A percentile compares a stretch with the other conserved stretches of the same genome.
These are phyloP conservation scores for Phaethon lepturus DNA, from an alignment of 2,113 vertebrate species.

Conservation along the genomic window DNA sequence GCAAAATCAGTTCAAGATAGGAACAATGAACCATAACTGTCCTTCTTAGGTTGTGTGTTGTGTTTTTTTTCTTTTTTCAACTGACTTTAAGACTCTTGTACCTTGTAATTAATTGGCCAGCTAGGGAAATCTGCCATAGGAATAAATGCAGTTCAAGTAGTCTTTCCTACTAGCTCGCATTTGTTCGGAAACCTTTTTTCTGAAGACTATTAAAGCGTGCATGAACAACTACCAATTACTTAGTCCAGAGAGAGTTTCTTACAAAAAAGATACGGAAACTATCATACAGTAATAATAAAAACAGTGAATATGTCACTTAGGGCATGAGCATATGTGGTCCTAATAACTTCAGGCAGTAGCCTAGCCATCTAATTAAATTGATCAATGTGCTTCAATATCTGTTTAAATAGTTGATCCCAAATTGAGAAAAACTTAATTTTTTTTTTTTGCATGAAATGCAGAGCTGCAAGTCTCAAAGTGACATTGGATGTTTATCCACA, in stretches of 20 bases:
- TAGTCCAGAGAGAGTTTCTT: slow-evolving; percentile 64
- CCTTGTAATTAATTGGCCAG: slow-evolving; percentile 89
- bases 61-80: neutral
- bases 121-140: slow-evolving; percentile 88
- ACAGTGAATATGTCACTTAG: slow-evolving; percentile 59
- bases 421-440: slow-evolving; percentile 49
- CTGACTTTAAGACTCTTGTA: slow-evolving; percentile 71
- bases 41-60: neutral
- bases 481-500: slow-evolving; percentile 17
- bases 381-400: slow-evolving; percentile 49
- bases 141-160: slow-evolving; percentile 82
- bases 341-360: slow-evolving; percentile 51
- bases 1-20: slow-evolving; percentile 9
- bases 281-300: slow-evolving; percentile 78
- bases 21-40: slow-evolving; percentile 65
- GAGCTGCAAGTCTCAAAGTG: slow-evolving; percentile 27
- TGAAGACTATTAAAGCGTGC: slow-evolving; percentile 81
- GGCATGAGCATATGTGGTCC: slow-evolving; percentile 34
- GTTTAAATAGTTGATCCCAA: slow-evolving; percentile 41
- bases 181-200: slow-evolving; percentile 77
- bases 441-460: slow-evolving; percentile 39
- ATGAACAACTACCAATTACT: slow-evolving; percentile 80
- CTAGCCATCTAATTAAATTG: slow-evolving; percentile 60
- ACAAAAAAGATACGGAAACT: slow-evolving; percentile 62
- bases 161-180: slow-evolving; percentile 76